Base-by-base conservation (phyloP, 1,140 invertebrate genomes). In the Nephila pilipes region DNA sequence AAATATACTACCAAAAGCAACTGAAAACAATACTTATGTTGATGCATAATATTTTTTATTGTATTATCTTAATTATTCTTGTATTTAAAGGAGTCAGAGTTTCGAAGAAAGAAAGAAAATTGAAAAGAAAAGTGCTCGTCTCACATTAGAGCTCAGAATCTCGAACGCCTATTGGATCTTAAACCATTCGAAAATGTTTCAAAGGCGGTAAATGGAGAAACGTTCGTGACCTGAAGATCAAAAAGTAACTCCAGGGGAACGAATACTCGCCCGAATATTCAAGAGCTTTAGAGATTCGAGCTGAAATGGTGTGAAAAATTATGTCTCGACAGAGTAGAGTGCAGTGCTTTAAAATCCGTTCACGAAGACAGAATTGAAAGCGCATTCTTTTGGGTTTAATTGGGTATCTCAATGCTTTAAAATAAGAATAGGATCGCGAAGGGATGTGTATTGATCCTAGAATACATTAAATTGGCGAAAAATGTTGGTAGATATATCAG, bases 121-220 rank as follows among this genome's bases (percentile, higher is more conserved):
- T 75, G 69, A 29, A 18, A 32, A 20, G 32, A 32, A 36, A 75
- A 75, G 18, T 36, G 16, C 29, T 36, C 18, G 12, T 75, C 69
- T 6, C 69, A 75, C 69, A 32, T 75, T 32, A 14, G 29, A 75
- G 32, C 69, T 32, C 18, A 25, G 10, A 3, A 32, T 75, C 69
- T 20, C 29, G 29, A 32, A 75, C 29, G 29, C 29, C 81, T 57
- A 55, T 83, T 20, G 46, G 81, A 83, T 57, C 25, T 22, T 20
- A 83, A 83, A 83, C 55, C 81, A 57, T 57, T 57, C 54, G 81
- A 83, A 25, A 81, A 55, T 83, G 81, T 83, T 83, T 83, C 81
- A 83, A 83, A 57, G 54, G 85, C 85, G 32, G 55, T 87, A 87
- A 87, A 87, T 63, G 85, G 85, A 87, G 85, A 87, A 32, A 36